Percentiles rank a stretch among this genome's conserved stretches.
Evolutionary conservation across 2,888 invertebrate species (phyloP).

Genomic region (Geotrupes spiniger): DNA sequence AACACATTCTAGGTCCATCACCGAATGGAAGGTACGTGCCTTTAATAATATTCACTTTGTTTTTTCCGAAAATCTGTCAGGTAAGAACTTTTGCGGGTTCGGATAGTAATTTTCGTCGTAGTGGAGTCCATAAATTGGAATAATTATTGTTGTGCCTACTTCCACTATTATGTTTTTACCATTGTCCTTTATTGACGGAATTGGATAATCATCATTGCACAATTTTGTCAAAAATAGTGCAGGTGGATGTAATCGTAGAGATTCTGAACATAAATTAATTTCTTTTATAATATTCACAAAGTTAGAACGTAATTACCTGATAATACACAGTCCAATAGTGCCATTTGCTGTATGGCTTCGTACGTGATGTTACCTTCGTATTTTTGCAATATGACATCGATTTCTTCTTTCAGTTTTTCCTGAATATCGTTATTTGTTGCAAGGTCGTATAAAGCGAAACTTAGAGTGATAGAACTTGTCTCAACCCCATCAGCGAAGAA

Average conservation of each 20-base stretch:
- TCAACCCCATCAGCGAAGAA: conserved; percentile 52
- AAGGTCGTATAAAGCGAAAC: conserved; percentile 46
- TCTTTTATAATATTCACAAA: too few species aligned
- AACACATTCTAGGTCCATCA: conserved; percentile 38
- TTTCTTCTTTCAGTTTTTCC: conserved; percentile 53
- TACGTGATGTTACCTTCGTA: conserved; percentile 50
- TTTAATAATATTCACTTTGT: conserved; percentile 32
- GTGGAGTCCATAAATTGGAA: conserved; percentile 44
- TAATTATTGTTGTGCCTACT: conserved; percentile 38
- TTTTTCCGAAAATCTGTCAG: conserved; percentile 44
- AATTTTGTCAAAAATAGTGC: conserved; percentile 24
- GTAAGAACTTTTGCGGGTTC: conserved; percentile 46
- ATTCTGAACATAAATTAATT: conserved; percentile 25
- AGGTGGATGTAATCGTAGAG: conserved; percentile 29
- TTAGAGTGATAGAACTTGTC: conserved; percentile 48
- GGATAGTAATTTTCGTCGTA: conserved; percentile 44
- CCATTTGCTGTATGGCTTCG: conserved; percentile 53
- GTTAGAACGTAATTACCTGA: too few species aligned
- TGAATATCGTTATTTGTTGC: conserved; percentile 53
- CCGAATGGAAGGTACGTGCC: conserved; percentile 37
- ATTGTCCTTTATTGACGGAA: conserved; percentile 25
- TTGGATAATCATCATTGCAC: conserved; percentile 33
- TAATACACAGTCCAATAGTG: conserved; percentile 16
- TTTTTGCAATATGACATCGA: conserved; percentile 49
- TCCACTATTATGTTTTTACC: conserved; percentile 31